Conservation (phyloP, 2,797 vertebrate genomes). For the Anniella stebbinsi region DNA sequence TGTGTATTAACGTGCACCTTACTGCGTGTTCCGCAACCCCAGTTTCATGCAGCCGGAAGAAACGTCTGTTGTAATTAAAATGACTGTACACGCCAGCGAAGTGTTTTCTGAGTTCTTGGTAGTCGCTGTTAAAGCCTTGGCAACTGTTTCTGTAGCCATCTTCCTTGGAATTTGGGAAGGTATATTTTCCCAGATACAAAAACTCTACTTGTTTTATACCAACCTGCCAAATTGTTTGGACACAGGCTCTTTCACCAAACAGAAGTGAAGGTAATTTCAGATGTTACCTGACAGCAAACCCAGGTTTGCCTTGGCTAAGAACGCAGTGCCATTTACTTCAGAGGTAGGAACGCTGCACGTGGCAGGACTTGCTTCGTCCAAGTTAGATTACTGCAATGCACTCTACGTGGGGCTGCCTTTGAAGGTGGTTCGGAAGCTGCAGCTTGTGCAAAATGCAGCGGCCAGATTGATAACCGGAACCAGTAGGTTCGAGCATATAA, state of each 20-base stretch:
- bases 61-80: neutral
- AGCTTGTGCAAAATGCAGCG: too few relatives aligned
- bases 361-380: neutral
- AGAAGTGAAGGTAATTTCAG: neutral
- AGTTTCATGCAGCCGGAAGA: neutral
- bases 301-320: neutral
- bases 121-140: neutral
- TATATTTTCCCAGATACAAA: neutral
- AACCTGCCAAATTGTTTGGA: neutral
- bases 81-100: neutral
- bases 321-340: neutral
- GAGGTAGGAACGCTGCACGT: neutral
- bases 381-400: too few relatives aligned
- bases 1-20: neutral
- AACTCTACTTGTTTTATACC: neutral
- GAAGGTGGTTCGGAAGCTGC: too few relatives aligned
- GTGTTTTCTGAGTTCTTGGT: neutral
- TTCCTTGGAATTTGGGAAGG: neutral
- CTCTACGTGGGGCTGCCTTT: too few relatives aligned
- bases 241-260: neutral
- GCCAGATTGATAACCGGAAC: too few relatives aligned
- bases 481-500: too few relatives aligned
- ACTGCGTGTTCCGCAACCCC: neutral
- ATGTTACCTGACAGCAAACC: neutral
- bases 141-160: neutral